A percentile compares a stretch with the other conserved stretches of the same genome.
These are phyloP conservation scores for Prenolepis imparis DNA, from an alignment of 2,888 invertebrate species.

Conservation along the genomic window DNA sequence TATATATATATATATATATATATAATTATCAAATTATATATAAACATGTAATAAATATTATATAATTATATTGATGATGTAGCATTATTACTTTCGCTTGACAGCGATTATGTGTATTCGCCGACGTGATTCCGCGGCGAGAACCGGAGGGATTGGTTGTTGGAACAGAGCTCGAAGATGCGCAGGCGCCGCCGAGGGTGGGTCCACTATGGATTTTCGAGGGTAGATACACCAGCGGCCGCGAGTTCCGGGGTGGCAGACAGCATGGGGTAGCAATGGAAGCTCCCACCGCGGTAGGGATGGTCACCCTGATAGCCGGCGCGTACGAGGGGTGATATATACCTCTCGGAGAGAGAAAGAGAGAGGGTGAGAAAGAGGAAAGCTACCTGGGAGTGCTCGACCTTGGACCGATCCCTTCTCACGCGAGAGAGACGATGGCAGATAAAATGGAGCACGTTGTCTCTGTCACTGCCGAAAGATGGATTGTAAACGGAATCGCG, in stretches of 20 bases:
- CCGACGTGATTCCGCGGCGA: slow-evolving; percentile 67
- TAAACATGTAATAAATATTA: background rate
- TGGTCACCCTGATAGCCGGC: slow-evolving; percentile 59
- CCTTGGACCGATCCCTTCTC: slow-evolving; percentile 69
- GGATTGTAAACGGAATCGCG: slow-evolving; percentile 43
- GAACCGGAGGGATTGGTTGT: slow-evolving; percentile 66
- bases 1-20: background rate
- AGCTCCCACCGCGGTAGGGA: slow-evolving; percentile 68
- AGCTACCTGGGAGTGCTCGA: slow-evolving; percentile 67
- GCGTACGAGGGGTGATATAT: slow-evolving; percentile 62
- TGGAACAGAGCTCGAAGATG: slow-evolving; percentile 73
- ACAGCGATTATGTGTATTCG: slow-evolving; percentile 68
- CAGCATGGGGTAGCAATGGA: slow-evolving; percentile 76
- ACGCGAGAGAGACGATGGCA: slow-evolving; percentile 49
- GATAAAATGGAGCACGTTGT: slow-evolving; percentile 49
- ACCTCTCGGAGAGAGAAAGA: slow-evolving; percentile 21
- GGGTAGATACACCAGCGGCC: slow-evolving; percentile 81
- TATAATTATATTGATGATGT: background rate
- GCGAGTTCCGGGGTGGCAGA: slow-evolving; percentile 83
- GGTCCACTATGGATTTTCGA: slow-evolving; percentile 86
- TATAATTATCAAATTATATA: background rate
- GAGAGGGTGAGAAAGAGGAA: slow-evolving; percentile 35
- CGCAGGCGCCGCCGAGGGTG: slow-evolving; percentile 84
- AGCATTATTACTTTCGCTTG: background rate
- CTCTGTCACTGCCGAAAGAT: slow-evolving; percentile 41